Evolutionary conservation across 1,140 invertebrate species (phyloP).

Genomic region (Heliconius nattereri): DNA sequence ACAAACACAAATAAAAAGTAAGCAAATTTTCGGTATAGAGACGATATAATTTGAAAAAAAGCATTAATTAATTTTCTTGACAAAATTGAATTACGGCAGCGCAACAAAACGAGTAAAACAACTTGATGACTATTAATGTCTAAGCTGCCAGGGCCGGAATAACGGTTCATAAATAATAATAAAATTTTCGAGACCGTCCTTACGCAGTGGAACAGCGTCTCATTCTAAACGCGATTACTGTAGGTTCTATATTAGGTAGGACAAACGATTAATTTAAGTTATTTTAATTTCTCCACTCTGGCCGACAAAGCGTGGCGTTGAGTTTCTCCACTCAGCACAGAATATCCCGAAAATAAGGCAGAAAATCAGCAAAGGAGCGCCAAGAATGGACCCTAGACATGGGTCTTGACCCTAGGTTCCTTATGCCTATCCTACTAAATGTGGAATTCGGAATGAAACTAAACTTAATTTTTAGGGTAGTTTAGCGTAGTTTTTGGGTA

Average conservation of each 20-base stretch:
- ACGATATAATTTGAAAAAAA: background rate
- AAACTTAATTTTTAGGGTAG: constrained; percentile 26
- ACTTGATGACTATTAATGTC: background rate
- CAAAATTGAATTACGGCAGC: background rate
- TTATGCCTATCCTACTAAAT: too few relatives aligned
- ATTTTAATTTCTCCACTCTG: too few relatives aligned
- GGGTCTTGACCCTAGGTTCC: background rate
- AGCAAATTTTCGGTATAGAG: too few relatives aligned
- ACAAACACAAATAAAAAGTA: too few relatives aligned
- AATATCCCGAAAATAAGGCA: background rate
- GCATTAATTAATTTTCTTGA: background rate
- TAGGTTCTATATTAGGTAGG: background rate
- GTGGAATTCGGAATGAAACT: background rate
- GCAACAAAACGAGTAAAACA: background rate
- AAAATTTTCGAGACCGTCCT: background rate
- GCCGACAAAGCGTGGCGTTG: background rate
- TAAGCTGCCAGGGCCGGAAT: background rate
- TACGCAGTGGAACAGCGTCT: background rate
- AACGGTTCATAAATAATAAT: background rate
- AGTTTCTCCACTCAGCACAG: background rate
- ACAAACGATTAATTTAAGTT: background rate
- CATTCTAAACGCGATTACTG: background rate
- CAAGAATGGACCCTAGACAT: too few relatives aligned
- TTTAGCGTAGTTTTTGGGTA: too few relatives aligned
- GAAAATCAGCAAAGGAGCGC: background rate